These are phyloP conservation scores for Holothuria scabra DNA, from an alignment of 53 echinoderm and acorn worm species.

Conservation along the genomic window DNA sequence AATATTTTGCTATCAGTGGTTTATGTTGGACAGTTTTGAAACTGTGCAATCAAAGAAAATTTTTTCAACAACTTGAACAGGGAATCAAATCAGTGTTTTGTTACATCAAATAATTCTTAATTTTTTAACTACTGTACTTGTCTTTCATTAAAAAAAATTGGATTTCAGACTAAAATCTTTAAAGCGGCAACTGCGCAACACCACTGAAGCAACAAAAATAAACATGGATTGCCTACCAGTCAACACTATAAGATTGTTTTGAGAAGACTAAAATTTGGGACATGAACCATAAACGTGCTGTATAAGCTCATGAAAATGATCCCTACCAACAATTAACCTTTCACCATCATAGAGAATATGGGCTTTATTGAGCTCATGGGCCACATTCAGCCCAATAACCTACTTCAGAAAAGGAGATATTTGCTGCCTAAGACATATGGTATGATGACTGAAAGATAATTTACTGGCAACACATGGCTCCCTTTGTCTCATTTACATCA, in stretches of 20 bases:
- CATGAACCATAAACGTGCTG: neutral
- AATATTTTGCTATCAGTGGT: too few relatives aligned
- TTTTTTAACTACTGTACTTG: too few relatives aligned
- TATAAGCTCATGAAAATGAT: constrained; percentile 19
- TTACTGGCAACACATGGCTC: neutral
- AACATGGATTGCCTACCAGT: neutral
- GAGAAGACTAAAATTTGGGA: constrained; percentile 7
- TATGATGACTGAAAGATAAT: neutral
- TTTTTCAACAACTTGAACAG: too few relatives aligned
- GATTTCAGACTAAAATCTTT: too few relatives aligned
- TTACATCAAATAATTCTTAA: too few relatives aligned
- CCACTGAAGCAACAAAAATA: neutral
- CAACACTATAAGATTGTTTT: neutral
- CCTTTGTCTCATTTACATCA: constrained; percentile 22
- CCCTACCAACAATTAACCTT: constrained; percentile 22
- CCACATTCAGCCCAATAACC: constrained; percentile 3
- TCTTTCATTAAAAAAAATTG: too few relatives aligned
- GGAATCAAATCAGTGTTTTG: too few relatives aligned
- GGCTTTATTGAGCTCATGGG: constrained; percentile 28
- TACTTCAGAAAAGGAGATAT: constrained; percentile 25
- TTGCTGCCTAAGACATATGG: constrained; percentile 12
- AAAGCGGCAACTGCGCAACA: too few relatives aligned
- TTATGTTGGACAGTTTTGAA: too few relatives aligned
- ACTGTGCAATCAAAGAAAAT: too few relatives aligned
- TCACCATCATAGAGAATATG: constrained; percentile 9